Evolutionary conservation across 2,113 vertebrate genomes (phyloP).

Genomic region (Perca flavescens): DNA sequence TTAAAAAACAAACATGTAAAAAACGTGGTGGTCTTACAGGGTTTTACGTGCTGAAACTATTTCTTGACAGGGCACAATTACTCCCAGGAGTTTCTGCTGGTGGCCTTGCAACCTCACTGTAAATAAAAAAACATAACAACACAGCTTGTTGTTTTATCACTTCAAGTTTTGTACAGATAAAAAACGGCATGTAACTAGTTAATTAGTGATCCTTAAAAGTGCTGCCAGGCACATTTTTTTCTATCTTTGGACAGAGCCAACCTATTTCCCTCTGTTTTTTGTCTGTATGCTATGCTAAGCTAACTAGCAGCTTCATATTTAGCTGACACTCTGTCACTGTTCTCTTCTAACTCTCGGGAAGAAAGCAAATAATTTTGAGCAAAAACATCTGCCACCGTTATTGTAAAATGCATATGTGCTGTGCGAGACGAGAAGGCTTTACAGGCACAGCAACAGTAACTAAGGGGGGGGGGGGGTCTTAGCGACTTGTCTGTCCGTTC

Average conservation of each 20-base stretch:
- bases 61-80: no score
- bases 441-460: no score
- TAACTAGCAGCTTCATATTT: not conserved
- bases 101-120: not conserved
- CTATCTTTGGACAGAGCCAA: not conserved
- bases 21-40: no score
- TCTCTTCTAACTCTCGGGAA: not conserved
- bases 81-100: not conserved
- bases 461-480: no score
- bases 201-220: not conserved
- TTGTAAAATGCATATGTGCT: no score
- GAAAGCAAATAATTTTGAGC: not conserved
- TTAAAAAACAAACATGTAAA: no score
- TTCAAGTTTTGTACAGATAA: not conserved
- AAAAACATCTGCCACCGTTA: no score
- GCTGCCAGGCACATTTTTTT: not conserved
- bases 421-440: no score
- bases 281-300: not conserved
- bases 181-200: not conserved
- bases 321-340: not conserved
- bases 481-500: no score
- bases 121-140: not conserved
- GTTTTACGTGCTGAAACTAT: no score
- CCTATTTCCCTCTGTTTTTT: not conserved
- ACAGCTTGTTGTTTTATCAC: not conserved